Evolutionary conservation across 2,113 vertebrate genomes (phyloP).

Genomic region (Pavo muticus): DNA sequence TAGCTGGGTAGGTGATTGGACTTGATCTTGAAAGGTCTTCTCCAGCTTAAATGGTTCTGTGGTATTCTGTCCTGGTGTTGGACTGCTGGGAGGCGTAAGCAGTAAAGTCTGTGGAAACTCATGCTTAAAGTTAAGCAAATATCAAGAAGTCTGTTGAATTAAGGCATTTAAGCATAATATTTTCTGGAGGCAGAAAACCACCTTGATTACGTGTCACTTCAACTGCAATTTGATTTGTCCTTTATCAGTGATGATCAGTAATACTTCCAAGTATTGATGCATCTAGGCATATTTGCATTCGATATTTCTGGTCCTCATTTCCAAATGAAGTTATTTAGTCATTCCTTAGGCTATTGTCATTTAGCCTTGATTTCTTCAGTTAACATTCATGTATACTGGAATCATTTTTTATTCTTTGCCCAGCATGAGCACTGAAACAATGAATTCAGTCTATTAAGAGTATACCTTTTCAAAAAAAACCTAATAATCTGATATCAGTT

Average conservation of each 20-base stretch:
- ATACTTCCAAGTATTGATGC: neutral
- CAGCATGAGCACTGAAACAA: neutral
- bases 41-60: neutral
- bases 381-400: neutral
- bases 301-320: neutral
- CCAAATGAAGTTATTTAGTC: neutral
- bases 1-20: neutral
- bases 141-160: neutral
- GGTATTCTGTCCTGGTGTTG: neutral
- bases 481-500: neutral
- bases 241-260: neutral
- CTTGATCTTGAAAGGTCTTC: neutral
- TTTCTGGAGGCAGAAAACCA: neutral
- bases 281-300: neutral
- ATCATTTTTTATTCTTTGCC: neutral
- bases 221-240: neutral
- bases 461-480: no score
- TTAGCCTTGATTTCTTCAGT: neutral
- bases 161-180: neutral
- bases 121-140: neutral
- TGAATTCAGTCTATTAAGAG: neutral
- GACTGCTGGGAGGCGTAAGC: neutral
- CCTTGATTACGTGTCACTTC: neutral
- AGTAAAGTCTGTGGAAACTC: neutral
- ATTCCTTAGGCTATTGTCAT: neutral